A percentile compares a stretch with the other conserved stretches of the same genome.
Evolutionary conservation across 2,797 vertebrate genomes (phyloP).

Genomic region (Muscicapa striata): DNA sequence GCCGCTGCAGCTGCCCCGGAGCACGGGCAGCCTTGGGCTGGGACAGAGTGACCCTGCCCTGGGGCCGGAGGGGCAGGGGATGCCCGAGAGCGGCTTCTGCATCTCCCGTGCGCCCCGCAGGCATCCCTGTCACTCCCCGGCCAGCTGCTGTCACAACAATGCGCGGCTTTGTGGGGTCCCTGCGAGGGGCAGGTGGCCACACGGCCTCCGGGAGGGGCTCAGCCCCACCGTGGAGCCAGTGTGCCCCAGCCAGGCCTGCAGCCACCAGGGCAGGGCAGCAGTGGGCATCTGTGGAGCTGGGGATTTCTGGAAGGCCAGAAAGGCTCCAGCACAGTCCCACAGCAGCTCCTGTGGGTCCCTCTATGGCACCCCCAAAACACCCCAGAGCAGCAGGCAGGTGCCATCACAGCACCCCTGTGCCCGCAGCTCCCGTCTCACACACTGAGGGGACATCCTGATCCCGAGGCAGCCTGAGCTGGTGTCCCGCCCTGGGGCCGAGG

Average conservation of each 20-base stretch:
- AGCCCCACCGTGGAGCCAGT: background rate
- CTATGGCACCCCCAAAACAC: too few relatives aligned
- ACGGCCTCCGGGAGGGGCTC: background rate
- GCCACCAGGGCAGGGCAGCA: background rate
- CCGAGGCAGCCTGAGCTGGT: background rate
- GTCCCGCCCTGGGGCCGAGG: background rate
- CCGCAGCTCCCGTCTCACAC: accelerated
- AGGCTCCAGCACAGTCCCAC: accelerated
- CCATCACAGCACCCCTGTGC: background rate
- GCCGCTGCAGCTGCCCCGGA: background rate
- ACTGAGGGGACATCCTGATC: background rate
- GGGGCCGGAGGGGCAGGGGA: background rate
- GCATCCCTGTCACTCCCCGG: background rate
- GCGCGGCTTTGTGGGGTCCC: constrained; percentile 30
- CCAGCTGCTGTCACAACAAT: constrained; percentile 51
- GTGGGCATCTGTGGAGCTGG: background rate
- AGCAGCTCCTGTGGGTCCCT: background rate
- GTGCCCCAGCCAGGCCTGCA: background rate
- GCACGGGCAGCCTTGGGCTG: background rate
- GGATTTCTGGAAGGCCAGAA: background rate
- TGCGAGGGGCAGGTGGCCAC: background rate
- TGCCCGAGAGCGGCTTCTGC: background rate
- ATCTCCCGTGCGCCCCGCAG: background rate
- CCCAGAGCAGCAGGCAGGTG: background rate
- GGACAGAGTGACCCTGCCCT: background rate